These are phyloP conservation scores for Numida meleagris DNA, from an alignment of 2,113 vertebrate species.

Conservation along the genomic window DNA sequence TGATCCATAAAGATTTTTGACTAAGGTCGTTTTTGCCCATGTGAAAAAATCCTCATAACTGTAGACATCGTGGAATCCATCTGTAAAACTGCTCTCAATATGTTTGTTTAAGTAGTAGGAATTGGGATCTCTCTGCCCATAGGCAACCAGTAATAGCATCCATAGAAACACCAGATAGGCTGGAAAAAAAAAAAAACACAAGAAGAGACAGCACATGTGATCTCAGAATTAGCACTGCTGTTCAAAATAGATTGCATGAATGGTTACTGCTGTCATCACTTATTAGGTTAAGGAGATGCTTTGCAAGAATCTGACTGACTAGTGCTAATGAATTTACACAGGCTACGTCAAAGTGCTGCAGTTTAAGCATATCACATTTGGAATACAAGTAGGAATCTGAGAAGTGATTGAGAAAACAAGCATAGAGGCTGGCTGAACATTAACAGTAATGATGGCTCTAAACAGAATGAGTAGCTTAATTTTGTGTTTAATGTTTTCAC, in stretches of 20 bases:
- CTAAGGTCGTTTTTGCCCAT: slow-evolving; percentile 89
- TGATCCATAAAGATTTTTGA: slow-evolving; percentile 86
- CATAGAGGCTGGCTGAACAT: not conserved
- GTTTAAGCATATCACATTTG: not conserved
- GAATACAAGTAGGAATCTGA: not conserved
- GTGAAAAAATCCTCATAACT: slow-evolving; percentile 85
- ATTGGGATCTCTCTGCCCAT: slow-evolving; percentile 91
- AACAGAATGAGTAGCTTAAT: not conserved
- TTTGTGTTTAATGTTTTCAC: not conserved
- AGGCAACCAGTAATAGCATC: slow-evolving; percentile 92
- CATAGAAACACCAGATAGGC: slow-evolving; percentile 92
- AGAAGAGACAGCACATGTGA: not conserved
- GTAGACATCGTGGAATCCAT: slow-evolving; percentile 79
- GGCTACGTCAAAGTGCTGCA: not conserved
- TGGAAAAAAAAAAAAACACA: slow-evolving; percentile 57
- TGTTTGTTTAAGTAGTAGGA: slow-evolving; percentile 90
- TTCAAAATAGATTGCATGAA: not conserved
- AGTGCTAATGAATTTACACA: not conserved
- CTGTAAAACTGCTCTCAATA: slow-evolving; percentile 88
- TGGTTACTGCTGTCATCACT: not conserved
- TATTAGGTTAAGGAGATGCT: not conserved
- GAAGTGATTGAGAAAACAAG: not conserved
- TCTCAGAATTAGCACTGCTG: not conserved
- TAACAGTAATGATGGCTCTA: not conserved
- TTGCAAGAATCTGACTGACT: not conserved